A percentile compares a stretch with the other conserved stretches of the same genome.
These are phyloP conservation scores for Plestiodon gilberti DNA, from an alignment of 2,113 vertebrate species.

Conservation along the genomic window DNA sequence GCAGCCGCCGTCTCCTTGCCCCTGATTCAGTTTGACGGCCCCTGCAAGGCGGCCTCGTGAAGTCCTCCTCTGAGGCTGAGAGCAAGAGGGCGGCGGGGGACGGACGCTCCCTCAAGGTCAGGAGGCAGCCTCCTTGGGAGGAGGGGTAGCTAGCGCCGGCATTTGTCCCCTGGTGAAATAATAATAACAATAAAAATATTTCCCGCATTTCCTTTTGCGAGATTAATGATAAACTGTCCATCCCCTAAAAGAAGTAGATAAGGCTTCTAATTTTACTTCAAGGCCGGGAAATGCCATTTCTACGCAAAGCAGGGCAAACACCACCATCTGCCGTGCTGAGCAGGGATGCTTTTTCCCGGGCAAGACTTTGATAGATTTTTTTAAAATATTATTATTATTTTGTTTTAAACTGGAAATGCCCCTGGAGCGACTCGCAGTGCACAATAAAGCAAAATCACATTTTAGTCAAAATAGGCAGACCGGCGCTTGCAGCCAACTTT, in stretches of 20 bases:
- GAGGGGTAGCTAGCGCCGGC: background rate
- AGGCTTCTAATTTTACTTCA: slow-evolving; percentile 86
- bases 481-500: slow-evolving; percentile 95
- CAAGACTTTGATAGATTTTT: slow-evolving; percentile 87
- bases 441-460: slow-evolving; percentile 86
- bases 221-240: slow-evolving; percentile 93
- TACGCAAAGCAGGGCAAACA: slow-evolving; percentile 90
- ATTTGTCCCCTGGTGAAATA: slow-evolving; percentile 65
- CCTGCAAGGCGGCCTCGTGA: background rate
- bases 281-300: slow-evolving; percentile 84
- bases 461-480: slow-evolving; percentile 83
- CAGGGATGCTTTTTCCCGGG: slow-evolving; percentile 74
- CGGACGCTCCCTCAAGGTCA: slow-evolving; percentile 19
- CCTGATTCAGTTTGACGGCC: background rate
- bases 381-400: slow-evolving; percentile 51
- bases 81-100: background rate
- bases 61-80: background rate
- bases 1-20: background rate
- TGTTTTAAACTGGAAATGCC: slow-evolving; percentile 76
- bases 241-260: slow-evolving; percentile 91
- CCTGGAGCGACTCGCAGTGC: slow-evolving; percentile 82
- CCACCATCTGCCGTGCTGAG: slow-evolving; percentile 79
- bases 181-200: slow-evolving; percentile 67
- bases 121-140: background rate
- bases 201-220: slow-evolving; percentile 74